These are phyloP conservation scores for Gymnodraco acuticeps DNA, from an alignment of 2,797 vertebrate genomes.

Conservation along the genomic window DNA sequence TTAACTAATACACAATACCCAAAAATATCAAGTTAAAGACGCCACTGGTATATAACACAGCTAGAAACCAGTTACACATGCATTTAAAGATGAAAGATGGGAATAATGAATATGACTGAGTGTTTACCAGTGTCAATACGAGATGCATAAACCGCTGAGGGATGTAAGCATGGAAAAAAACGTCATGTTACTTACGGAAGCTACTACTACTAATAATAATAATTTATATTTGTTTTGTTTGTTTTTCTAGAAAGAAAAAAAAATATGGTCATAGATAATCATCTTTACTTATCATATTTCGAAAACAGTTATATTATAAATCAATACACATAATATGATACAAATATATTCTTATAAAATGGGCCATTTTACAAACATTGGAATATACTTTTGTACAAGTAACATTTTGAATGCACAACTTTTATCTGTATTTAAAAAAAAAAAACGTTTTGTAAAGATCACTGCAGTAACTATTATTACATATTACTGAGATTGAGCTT, in stretches of 20 bases:
- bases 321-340: background rate
- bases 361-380: background rate
- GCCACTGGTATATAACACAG: background rate
- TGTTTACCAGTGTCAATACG: no score
- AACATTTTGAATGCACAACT: background rate
- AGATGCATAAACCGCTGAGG: no score
- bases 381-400: background rate
- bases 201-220: no score
- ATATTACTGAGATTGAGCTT: background rate
- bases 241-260: no score
- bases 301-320: no score
- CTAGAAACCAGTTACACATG: background rate
- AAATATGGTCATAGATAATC: no score
- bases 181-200: no score
- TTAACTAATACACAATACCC: background rate
- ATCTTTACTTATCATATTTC: no score
- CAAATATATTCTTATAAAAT: background rate
- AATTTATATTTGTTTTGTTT: no score
- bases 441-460: no score
- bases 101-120: background rate
- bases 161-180: no score
- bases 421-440: no score
- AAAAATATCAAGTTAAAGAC: background rate
- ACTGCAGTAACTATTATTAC: background rate
- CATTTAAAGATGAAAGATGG: background rate